Percentiles rank a stretch among this genome's conserved stretches.
Conservation (phyloP, 23 tunicate species). For the Ciona savignyi region DNA sequence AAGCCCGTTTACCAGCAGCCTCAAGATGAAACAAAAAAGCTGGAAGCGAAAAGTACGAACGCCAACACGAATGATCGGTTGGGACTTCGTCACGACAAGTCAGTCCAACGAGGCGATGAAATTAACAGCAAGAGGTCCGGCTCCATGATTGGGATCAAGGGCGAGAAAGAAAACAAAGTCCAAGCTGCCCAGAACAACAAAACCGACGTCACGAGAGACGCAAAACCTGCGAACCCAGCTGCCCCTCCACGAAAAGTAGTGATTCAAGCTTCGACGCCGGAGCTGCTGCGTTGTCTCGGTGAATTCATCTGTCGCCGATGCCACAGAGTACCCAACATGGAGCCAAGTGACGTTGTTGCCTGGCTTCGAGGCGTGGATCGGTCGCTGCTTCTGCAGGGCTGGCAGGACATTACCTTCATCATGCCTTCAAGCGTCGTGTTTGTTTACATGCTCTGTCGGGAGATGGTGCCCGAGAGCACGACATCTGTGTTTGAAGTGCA, state of each 20-base stretch:
- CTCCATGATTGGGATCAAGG: neutral
- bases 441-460: constrained; percentile 91
- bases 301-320: constrained; percentile 70
- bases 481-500: constrained; percentile 52
- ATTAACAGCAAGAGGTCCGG: neutral
- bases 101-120: neutral
- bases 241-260: constrained; percentile 63
- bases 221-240: neutral
- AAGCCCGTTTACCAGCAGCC: constrained; percentile 51
- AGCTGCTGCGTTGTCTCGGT: constrained; percentile 78
- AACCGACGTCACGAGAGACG: constrained; percentile 1
- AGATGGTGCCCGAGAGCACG: constrained; percentile 52
- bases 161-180: neutral
- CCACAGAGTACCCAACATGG: constrained; percentile 37
- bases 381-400: constrained; percentile 76
- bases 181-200: constrained; percentile 6
- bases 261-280: constrained; percentile 90
- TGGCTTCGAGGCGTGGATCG: constrained; percentile 90
- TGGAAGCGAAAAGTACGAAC: neutral
- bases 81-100: neutral
- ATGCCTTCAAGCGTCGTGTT: constrained; percentile 95
- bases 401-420: constrained; percentile 91
- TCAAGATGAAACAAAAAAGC: neutral
- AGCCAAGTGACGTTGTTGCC: constrained; percentile 56
- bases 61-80: neutral